A percentile compares a stretch with the other conserved stretches of the same genome.
Conservation (phyloP, 2,888 invertebrate species). For the Nudaria mundana region DNA sequence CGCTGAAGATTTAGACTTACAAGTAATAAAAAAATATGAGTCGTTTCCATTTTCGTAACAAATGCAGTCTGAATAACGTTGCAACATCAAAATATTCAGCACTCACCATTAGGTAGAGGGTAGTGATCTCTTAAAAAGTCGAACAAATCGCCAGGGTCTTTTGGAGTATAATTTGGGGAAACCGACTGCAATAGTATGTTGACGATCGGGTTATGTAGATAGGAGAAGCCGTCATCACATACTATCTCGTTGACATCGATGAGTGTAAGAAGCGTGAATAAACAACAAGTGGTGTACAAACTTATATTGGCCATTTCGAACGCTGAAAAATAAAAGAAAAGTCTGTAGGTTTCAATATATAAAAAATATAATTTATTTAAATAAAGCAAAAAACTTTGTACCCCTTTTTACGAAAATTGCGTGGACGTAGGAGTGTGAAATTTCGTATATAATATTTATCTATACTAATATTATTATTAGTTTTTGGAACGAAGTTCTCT, state of each 20-base stretch:
- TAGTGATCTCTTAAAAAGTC: conserved; percentile 44
- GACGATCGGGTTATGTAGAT: conserved; percentile 31
- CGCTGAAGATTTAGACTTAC: too few species aligned
- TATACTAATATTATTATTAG: too few species aligned
- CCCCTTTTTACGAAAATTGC: too few species aligned
- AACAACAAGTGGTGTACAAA: not conserved
- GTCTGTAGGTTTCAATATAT: not conserved
- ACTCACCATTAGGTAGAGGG: conserved; percentile 44
- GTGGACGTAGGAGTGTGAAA: too few species aligned
- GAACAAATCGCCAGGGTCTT: conserved; percentile 33
- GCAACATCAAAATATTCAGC: too few species aligned
- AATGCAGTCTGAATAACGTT: too few species aligned
- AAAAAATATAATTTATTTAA: too few species aligned
- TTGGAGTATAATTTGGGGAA: conserved; percentile 33
- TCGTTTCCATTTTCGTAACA: too few species aligned
- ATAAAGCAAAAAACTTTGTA: too few species aligned
- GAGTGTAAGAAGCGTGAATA: not conserved
- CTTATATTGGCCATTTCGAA: not conserved
- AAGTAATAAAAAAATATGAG: too few species aligned
- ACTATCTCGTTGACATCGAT: conserved; percentile 12
- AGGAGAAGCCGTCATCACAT: conserved; percentile 24
- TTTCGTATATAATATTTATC: too few species aligned
- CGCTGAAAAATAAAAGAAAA: not conserved
- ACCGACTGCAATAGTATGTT: conserved; percentile 32
- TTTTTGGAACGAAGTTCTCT: too few species aligned